Conservation (phyloP, 2,797 vertebrate species). For the Diceros bicornis region DNA sequence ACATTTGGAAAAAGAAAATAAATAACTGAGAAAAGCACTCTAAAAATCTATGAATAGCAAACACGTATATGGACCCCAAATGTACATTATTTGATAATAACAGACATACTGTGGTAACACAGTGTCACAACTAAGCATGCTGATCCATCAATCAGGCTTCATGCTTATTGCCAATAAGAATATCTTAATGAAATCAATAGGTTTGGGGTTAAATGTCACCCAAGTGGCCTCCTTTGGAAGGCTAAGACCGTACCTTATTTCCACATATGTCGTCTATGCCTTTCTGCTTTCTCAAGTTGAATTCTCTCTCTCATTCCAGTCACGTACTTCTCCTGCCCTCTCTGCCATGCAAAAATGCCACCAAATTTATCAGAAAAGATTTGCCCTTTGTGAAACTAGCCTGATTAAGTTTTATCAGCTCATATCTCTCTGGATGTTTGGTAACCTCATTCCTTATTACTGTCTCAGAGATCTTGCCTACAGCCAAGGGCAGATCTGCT, state of each 20-base stretch:
- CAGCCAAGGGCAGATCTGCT: slow-evolving; percentile 79
- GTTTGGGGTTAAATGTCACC: neutral
- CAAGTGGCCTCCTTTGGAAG: neutral
- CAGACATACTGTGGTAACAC: neutral
- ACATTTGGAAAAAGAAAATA: neutral
- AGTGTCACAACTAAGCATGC: neutral
- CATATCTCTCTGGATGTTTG: slow-evolving; percentile 62
- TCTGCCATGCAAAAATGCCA: slow-evolving; percentile 77
- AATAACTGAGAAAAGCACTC: neutral
- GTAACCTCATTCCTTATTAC: slow-evolving; percentile 78
- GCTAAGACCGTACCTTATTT: neutral
- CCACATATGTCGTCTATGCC: accelerated
- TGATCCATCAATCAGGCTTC: neutral
- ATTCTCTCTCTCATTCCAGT: neutral
- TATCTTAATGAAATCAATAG: neutral
- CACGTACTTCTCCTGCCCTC: slow-evolving; percentile 71
- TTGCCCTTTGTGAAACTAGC: slow-evolving; percentile 75
- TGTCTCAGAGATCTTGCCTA: slow-evolving; percentile 55
- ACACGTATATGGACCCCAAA: neutral
- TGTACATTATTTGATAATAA: neutral
- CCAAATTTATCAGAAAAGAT: slow-evolving; percentile 81
- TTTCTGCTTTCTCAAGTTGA: neutral
- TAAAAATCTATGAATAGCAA: neutral
- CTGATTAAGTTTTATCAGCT: slow-evolving; percentile 72
- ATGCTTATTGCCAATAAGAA: neutral